Evolutionary conservation across 2,888 invertebrate species (phyloP), one percentile per base, ranked within the genome.

Genomic region (Dryococelus australis): DNA sequence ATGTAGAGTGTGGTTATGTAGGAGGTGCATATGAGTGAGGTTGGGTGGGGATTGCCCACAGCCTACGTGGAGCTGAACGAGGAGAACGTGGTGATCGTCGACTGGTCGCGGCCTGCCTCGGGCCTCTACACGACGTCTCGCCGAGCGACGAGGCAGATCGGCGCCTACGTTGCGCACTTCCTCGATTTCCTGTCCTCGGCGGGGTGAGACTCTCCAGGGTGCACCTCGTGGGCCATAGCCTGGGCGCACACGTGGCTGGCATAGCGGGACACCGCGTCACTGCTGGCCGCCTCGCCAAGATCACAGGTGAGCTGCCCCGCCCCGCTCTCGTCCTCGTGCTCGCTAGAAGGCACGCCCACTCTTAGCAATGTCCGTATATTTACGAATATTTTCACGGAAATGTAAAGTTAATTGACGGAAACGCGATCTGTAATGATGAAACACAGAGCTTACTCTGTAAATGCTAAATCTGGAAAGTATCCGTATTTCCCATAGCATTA

Each of bases 191-290:
- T 88, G 51, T 79, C 80, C 6, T 35, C 24, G 35, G 16, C 8
- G n/a, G 86, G n/a, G 87, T 26, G 28, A 24, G 26, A 35, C 16
- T 27, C n/a, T 9, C 28, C 86, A 81, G 51, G 43, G n/a, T 87
- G 27, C 86, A 88, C 79, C 35, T 87, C 3, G 47, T 81, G 80
- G 88, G 88, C 2, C 84, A 84, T 86, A 88, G 88, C 65, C 65
- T 88, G 65, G 88, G 88, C 24, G 88, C 88, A 6, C 88, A 88
- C 79, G 83, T 86, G 9, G 85, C 79, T 20, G 88, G 88, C 5
- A 26, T 87, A 35, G 84, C 86, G 16, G 88, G 88, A 8, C 65
- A 85, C 81, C 24, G 26, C 26, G 16, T 86, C 47, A 47, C 24
- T 0, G 16, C 16, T 0, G 51, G 26, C 85, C 20, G 28, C 27